A percentile compares a stretch with the other conserved stretches of the same genome.
Conservation (phyloP, 2,797 vertebrate species). For the Garrulus glandarius region DNA sequence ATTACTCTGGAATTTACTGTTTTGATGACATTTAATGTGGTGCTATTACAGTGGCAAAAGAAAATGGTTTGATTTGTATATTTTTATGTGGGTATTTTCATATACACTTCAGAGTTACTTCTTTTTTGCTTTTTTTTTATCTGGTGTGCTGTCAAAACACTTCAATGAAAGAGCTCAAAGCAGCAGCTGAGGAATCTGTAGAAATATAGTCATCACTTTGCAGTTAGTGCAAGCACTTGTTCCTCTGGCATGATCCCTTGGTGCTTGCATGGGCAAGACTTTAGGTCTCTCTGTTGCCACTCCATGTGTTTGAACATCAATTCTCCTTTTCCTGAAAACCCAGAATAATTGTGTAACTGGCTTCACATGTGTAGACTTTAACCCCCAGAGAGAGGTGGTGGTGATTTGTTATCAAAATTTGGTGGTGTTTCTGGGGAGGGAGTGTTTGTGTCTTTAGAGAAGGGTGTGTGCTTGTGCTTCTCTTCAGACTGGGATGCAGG, state of each 20-base stretch:
- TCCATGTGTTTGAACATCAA: not conserved
- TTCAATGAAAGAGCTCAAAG: not conserved
- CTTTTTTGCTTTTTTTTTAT: not conserved
- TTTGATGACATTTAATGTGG: not conserved
- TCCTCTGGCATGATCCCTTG: accelerated
- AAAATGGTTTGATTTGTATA: not conserved
- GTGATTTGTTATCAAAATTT: not conserved
- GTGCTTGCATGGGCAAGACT: accelerated
- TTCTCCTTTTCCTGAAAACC: not conserved
- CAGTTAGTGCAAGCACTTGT: not conserved
- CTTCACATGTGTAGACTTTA: not conserved
- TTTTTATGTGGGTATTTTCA: not conserved
- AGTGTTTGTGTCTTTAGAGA: not conserved
- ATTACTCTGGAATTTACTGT: not conserved
- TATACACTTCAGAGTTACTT: not conserved
- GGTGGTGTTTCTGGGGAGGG: not conserved
- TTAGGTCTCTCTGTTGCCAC: not conserved
- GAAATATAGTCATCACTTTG: not conserved
- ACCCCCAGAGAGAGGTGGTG: no score
- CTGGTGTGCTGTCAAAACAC: not conserved
- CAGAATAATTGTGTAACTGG: not conserved
- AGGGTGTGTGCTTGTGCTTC: accelerated
- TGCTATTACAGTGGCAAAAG: not conserved
- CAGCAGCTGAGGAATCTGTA: not conserved
- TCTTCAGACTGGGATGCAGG: not conserved